Conservation (phyloP, 1,140 invertebrate genomes). For the Pseudomyrmex pallidus region DNA sequence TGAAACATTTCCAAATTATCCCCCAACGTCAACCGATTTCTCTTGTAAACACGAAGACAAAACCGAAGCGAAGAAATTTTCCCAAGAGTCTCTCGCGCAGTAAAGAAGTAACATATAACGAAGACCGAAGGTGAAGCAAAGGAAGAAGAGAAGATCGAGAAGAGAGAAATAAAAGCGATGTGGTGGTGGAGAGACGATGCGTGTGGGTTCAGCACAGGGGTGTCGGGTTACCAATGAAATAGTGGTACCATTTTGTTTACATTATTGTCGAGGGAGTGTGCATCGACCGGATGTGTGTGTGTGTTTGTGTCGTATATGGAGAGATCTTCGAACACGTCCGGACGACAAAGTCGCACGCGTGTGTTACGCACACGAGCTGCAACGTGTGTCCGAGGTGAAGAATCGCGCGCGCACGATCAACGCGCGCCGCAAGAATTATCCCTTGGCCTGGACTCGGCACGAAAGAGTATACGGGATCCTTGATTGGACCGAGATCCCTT, state of each 20-base stretch:
- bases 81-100: not conserved
- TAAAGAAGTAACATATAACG: constrained; percentile 1
- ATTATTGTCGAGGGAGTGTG: constrained; percentile 80
- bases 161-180: constrained; percentile 28
- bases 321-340: constrained; percentile 14
- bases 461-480: constrained; percentile 29
- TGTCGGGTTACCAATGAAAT: constrained; percentile 85
- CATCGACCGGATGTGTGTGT: not conserved
- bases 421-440: constrained; percentile 65
- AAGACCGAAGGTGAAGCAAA: constrained; percentile 15
- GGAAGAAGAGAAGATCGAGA: not conserved
- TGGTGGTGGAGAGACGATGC: constrained; percentile 71
- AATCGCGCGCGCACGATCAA: constrained; percentile 63
- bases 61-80: not conserved
- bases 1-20: not conserved
- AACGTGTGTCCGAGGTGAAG: constrained; percentile 61
- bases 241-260: constrained; percentile 85
- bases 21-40: not conserved
- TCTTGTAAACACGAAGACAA: not conserved
- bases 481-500: constrained; percentile 69
- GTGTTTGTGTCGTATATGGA: constrained; percentile 19
- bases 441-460: constrained; percentile 34
- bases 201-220: constrained; percentile 81
- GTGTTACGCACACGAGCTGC: constrained; percentile 53
- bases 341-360: constrained; percentile 16